Base-by-base conservation (phyloP, 2,888 invertebrate species). In the Tiliacea aurago region DNA sequence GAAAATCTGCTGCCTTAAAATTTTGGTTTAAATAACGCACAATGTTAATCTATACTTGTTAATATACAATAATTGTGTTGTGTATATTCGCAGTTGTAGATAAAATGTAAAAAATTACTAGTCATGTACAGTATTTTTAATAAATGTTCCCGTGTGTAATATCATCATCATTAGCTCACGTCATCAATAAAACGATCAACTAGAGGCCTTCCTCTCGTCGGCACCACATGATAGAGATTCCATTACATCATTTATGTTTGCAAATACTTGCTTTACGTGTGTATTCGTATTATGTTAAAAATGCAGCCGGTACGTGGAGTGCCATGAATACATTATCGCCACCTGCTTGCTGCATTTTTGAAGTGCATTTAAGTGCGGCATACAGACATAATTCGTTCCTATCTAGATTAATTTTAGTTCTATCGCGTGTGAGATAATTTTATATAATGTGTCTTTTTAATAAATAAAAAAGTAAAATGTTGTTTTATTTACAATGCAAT, bases 291-390 rank as follows among this genome's bases (percentile, higher is more conserved):
- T 84, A 76, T 84, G 81, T 88, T 87, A 86, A 87, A 89, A 88
- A 88, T 88, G 86, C 87, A 89, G 85, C 87, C 78, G 84, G 81
- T 81, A 82, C 76, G 80, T 75, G 73, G 71, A 81, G 67, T 73
- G 70, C 72, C 67, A 78, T 75, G 80, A 78, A 76, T 73, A 62
- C 41, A 70, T 79, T 69, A 70, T 77, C 69, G 66, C 81, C 83
- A 80, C 76, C 76, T 84, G 85, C 86, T 87, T 85, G 86, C 89
- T 92, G 90, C 89, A 90, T 90, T 90, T 90, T 90, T 84, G 80
- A 87, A 89, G 87, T 91, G 92, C 92, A 92, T 92, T 91, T 92
- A 91, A 86, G 86, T 89, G 87, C 88, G 87, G 86, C 87, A 84
- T 84, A 87, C 84, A 86, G 63, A 78, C 67, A 80, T 75, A 83